Percentiles rank a stretch among this genome's conserved stretches.
Evolutionary conservation across 2,113 vertebrate genomes (phyloP).

Genomic region (Hyperoodon ampullatus): DNA sequence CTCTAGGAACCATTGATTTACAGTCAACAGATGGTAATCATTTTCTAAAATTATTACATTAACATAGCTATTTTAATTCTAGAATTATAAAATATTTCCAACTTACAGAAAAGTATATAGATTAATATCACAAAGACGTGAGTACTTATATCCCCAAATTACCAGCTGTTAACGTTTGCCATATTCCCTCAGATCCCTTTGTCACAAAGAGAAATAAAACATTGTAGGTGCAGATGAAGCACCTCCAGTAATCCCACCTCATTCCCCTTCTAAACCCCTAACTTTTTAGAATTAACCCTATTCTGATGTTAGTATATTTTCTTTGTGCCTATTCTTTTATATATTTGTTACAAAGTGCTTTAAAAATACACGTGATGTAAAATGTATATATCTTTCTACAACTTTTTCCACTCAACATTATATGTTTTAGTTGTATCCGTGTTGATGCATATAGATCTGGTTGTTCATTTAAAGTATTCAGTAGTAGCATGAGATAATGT

Average conservation of each 20-base stretch:
- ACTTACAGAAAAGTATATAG: neutral
- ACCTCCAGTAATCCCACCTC: neutral
- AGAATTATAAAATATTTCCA: neutral
- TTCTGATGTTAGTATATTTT: neutral
- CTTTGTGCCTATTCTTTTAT: neutral
- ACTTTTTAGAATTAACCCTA: neutral
- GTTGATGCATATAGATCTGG: neutral
- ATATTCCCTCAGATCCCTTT: neutral
- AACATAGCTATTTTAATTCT: conserved; percentile 32
- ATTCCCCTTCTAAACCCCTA: neutral
- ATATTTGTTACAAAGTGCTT: neutral
- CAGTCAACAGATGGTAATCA: neutral
- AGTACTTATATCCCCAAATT: neutral
- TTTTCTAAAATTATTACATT: conserved; percentile 22
- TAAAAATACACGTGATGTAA: neutral
- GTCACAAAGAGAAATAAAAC: neutral
- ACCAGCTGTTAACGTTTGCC: neutral
- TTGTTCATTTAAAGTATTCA: neutral
- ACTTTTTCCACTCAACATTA: neutral
- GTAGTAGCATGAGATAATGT: neutral
- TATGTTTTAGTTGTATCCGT: neutral
- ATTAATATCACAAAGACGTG: neutral
- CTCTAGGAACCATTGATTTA: neutral
- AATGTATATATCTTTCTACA: neutral
- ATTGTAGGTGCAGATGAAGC: neutral